These are phyloP conservation scores for Planiliza haematocheilus DNA, from an alignment of 2,113 vertebrate genomes.

Conservation along the genomic window DNA sequence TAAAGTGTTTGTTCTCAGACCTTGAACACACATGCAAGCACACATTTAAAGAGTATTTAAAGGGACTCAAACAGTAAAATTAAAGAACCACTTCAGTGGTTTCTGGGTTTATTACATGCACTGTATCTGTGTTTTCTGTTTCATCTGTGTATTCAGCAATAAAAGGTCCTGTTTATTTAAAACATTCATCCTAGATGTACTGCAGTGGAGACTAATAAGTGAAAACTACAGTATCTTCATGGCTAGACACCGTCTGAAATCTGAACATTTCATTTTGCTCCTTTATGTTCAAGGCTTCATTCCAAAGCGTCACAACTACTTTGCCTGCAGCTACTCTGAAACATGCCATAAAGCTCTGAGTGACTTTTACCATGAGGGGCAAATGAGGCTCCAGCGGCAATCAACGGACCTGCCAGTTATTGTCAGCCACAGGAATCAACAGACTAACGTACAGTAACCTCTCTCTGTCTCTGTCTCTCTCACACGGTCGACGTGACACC, in stretches of 20 bases:
- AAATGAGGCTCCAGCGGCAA: constrained; percentile 8
- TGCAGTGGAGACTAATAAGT: not conserved
- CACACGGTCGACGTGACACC: not conserved
- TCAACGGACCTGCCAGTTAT: constrained; percentile 31
- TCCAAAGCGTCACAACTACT: constrained; percentile 80
- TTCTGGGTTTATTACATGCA: no score
- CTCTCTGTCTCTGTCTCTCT: not conserved
- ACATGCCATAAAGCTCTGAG: constrained; percentile 76
- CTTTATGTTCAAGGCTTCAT: constrained; percentile 78
- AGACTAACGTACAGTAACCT: constrained; percentile 52
- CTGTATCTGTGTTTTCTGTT: no score
- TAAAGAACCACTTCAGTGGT: no score
- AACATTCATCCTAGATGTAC: no score
- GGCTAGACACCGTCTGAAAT: not conserved
- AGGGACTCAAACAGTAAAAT: no score
- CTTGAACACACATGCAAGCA: not conserved
- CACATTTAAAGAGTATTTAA: no score
- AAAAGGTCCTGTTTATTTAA: no score
- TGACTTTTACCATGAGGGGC: constrained; percentile 68
- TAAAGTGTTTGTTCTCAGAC: not conserved
- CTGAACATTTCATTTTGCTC: not conserved
- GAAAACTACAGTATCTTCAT: not conserved
- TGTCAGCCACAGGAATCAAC: constrained; percentile 23
- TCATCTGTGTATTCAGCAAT: no score
- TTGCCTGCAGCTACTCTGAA: constrained; percentile 80